Base-by-base conservation (phyloP, 2,113 vertebrate species). In the Zingel zingel region DNA sequence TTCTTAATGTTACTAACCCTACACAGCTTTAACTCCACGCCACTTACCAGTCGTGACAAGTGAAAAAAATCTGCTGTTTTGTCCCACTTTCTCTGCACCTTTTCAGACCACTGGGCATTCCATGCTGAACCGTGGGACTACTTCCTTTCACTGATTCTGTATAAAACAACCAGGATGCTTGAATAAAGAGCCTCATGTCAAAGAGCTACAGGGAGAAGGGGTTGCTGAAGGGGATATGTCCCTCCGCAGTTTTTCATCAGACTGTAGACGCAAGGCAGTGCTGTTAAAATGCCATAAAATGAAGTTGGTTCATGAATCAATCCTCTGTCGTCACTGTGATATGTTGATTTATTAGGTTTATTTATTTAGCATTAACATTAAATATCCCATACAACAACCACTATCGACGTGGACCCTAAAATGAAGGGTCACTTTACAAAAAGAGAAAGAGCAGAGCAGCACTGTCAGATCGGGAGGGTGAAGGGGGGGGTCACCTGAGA, bases 401-500 rank as follows among this genome's bases (percentile, higher is more conserved):
- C 13, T 16, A 33, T 71, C 33, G 57, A 47, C 23, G 39, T 16
- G 23, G 33, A 54, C 53, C 43, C 15, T 67, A 66, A 81, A 76
- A 58, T 18, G 13, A 59, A 33, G 59, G 62, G 67, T 69, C 53
- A 30, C 53, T 59, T 68, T 50, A 61, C 57, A 61, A 39, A 79
- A 33, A 73, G 76, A 74, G 43, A 59, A 64, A 19, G 27, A 70
- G 74, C 77, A 73, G 19, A 47, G 30, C 48, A 23, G 21, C 21
- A 21, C 47, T 72, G 30, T 59, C 33, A n/a, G 64, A 82, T 18
- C 10, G 27, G 6, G 21, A 25, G 21, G 30, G 2, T 8, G 36
- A 36, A 36, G 15, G 11, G 19, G 11, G 27, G n/a, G 53, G n/a
- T 84, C 79, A 85, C 82, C 82, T 89, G 73, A 79, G 88, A 86